phyloP scores from a whole-genome alignment of 2,888 invertebrate species.

The Litoditis marina region DNA sequence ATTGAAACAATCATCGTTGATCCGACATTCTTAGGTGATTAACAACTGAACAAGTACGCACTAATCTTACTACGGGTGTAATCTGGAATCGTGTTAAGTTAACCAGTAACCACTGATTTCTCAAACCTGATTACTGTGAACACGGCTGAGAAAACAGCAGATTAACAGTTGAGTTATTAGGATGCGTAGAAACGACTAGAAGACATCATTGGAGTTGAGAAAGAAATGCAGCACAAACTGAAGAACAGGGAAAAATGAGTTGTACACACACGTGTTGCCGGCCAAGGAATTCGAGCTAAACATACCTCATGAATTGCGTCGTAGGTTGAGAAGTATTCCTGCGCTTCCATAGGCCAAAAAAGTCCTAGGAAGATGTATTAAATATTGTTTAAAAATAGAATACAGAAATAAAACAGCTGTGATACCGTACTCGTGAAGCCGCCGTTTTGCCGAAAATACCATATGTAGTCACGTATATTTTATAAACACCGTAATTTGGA shows the following conservation, averaged over 20 bases:
- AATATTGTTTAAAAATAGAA: too few species aligned
- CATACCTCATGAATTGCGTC: conserved; percentile 46
- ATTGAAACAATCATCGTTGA: background rate
- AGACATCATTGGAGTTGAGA: background rate
- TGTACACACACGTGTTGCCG: background rate
- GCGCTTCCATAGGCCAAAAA: conserved; percentile 51
- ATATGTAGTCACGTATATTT: background rate
- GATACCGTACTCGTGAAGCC: too few species aligned
- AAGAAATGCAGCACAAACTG: background rate
- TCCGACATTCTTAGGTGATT: too few species aligned
- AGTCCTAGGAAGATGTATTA: too few species aligned
- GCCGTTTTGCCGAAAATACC: background rate
- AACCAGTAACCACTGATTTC: too few species aligned
- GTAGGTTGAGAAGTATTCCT: conserved; percentile 47
- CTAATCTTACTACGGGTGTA: background rate
- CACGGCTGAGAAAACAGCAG: too few species aligned
- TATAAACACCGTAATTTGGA: too few species aligned
- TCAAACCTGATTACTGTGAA: too few species aligned
- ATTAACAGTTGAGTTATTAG: too few species aligned
- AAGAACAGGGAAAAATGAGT: background rate
- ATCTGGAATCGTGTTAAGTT: too few species aligned
- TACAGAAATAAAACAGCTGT: too few species aligned
- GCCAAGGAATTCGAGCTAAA: background rate
- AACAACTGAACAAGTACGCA: background rate
- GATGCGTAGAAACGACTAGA: too few species aligned